Conservation (phyloP, 35 echinoderm and acorn worm species). For the Amphiura filiformis region DNA sequence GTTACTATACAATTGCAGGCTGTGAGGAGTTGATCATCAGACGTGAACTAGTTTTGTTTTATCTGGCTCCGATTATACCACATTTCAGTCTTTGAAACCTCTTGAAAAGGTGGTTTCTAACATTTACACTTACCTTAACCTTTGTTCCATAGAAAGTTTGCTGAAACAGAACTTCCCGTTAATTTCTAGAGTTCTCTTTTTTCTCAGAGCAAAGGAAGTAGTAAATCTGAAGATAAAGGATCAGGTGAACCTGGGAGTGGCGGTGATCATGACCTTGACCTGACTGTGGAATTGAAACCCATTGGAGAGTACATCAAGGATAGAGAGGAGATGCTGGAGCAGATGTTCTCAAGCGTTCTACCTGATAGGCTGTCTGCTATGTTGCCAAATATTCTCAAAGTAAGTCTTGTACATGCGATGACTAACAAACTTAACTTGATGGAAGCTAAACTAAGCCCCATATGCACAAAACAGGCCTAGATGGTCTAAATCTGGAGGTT, state of each 20-base stretch:
- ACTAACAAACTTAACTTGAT: too few relatives aligned
- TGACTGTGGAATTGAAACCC: slow-evolving; percentile 38
- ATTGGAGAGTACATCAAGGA: slow-evolving; percentile 77
- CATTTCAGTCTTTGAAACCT: too few relatives aligned
- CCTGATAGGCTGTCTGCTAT: slow-evolving; percentile 63
- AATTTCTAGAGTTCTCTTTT: not conserved
- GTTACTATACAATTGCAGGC: too few relatives aligned
- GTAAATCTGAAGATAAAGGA: not conserved
- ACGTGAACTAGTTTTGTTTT: too few relatives aligned
- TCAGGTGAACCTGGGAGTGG: not conserved
- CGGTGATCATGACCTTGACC: slow-evolving; percentile 34
- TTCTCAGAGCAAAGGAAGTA: slow-evolving; percentile 5
- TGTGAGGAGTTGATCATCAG: too few relatives aligned
- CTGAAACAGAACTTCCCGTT: not conserved
- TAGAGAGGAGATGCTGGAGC: slow-evolving; percentile 76
- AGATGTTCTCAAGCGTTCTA: slow-evolving; percentile 73
- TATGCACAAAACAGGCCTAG: not conserved
- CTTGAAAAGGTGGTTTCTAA: too few relatives aligned
- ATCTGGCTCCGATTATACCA: too few relatives aligned
- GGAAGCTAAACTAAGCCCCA: too few relatives aligned
- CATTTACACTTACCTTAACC: too few relatives aligned
- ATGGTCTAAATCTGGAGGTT: not conserved
- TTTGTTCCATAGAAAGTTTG: not conserved
- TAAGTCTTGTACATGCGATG: not conserved
- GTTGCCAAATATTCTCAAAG: slow-evolving; percentile 89